Evolutionary conservation across 1,140 invertebrate species (phyloP), one percentile per base, ranked within the genome.

Genomic region (Mamestra configurata): DNA sequence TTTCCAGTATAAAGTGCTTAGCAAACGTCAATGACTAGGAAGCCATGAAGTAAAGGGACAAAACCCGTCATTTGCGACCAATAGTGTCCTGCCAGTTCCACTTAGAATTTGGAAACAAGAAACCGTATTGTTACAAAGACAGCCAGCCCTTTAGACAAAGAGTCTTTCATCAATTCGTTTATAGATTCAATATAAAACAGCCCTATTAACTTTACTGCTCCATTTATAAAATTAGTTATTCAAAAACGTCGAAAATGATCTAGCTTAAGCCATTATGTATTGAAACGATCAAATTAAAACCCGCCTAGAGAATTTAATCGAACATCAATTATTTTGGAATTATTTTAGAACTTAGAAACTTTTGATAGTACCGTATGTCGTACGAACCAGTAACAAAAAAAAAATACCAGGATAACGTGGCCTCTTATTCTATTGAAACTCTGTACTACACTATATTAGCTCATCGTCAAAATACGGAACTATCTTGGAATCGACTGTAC

Each of bases 161-260:
- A 31, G 27, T 31, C 27, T 31, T 51, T 13, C 8, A 27, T 15
- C 55, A 59, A 31, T 59, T 59, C 31, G 15, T 59, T 59, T 27
- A 59, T 59, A 59, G 27, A 59, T 59, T 59, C 55, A 59, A 59
- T 27, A n/a, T 20, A 59, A 59, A 57, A 59, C 31, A 55, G 55
- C 3, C 24, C 24, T 15, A 59, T 27, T 31, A n/a, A 1, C 55
- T 15, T 59, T 27, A 59, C 31, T 59, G 55, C 55, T 59, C 55
- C 24, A 31, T 59, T 27, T 59, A 59, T 59, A 5, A 59, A 31
- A 59, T 59, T 59, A 59, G 13, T 59, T 49, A 59, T 31, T 27
- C 55, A 27, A 31, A 22, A 22, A n/a, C 1, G 55, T 5, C 15
- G 10, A 15, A 31, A 59, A 59, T 59, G 24, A 59, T 59, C 11